These are phyloP conservation scores for Thomomys bottae DNA, from an alignment of 2,113 vertebrate genomes.

Conservation along the genomic window DNA sequence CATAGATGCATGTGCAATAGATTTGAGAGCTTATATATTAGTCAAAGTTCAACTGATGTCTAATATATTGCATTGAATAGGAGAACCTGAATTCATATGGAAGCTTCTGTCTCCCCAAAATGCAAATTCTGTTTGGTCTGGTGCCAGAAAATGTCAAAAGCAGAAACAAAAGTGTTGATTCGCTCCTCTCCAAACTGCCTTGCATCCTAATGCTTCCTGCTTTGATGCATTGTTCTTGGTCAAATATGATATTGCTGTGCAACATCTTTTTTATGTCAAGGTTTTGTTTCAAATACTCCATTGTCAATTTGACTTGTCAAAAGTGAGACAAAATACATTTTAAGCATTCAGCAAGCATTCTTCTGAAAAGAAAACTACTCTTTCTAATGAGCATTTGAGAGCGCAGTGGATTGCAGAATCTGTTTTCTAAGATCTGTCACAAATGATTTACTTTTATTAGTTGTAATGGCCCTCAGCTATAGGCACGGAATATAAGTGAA, in stretches of 20 bases:
- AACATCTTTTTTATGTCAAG: constrained; percentile 84
- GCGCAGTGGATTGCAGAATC: constrained; percentile 83
- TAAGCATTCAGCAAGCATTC: constrained; percentile 85
- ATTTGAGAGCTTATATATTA: background rate
- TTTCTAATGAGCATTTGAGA: constrained; percentile 86
- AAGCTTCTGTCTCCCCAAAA: constrained; percentile 69
- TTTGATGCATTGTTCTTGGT: constrained; percentile 76
- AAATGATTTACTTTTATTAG: constrained; percentile 90
- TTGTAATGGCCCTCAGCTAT: constrained; percentile 89
- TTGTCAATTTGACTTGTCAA: constrained; percentile 83
- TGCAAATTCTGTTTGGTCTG: constrained; percentile 82
- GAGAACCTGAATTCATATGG: background rate
- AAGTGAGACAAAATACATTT: constrained; percentile 82
- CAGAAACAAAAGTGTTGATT: constrained; percentile 81
- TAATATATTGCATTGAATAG: background rate
- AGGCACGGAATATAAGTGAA: constrained; percentile 86
- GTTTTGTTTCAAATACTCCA: constrained; percentile 83
- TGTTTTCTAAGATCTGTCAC: constrained; percentile 88
- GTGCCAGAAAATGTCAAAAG: constrained; percentile 79
- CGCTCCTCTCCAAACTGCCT: constrained; percentile 74
- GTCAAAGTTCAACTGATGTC: background rate
- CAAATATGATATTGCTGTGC: constrained; percentile 80
- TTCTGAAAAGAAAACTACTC: constrained; percentile 83
- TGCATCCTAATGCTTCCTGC: constrained; percentile 75
- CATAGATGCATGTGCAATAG: background rate